Base-by-base conservation (phyloP, 2,113 vertebrate genomes). In the Sakesphorus luctuosus region DNA sequence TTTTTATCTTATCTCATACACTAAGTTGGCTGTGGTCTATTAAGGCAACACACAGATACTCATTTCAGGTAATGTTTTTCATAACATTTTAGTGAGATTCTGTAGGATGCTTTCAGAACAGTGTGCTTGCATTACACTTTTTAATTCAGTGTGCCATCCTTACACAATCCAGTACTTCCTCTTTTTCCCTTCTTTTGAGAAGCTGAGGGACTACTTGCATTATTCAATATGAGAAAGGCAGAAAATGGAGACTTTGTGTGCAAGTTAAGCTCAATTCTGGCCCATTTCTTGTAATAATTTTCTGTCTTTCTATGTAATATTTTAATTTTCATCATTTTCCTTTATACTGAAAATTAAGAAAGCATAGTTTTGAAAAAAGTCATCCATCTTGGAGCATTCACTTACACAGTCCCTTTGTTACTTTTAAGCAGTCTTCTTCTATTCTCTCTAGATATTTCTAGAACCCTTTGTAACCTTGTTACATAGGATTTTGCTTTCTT, bases 401-500 rank as follows among this genome's bases (percentile, higher is more conserved):
- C 15, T 67, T 66, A 33, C 8, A 47, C 13, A 26, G 7, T 43
- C 46, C 24, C 47, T 94, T 93, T 93, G 69, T 85, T 83, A 74
- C 16, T 85, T 77, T 89, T 53, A 67, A 69, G 44, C 55, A 49
- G 8, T 66, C 63, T 90, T n/a, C 53, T 74, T 63, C 56, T 84
- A 7, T 63, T 90, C 67, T 85, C 18, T 85, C 38, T 67, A 63
- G 72, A 62, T 96, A 86, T 94, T 96, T 96, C 92, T 56, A 84
- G 73, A 90, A 44, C 19, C 5, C 33, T 90, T 89, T 74, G 53
- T 67, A 91, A 63, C 38, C 62, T 66, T 59, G 35, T 88, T 84
- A 77, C 9, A 21, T 95, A 94, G 77, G 59, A 91, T 87, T 95
- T 89, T 69, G 58, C 55, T 85, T 87, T 77, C 82, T 91, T 86